Evolutionary conservation across 2,113 vertebrate genomes (phyloP).

Genomic region (Acanthisitta chloris): DNA sequence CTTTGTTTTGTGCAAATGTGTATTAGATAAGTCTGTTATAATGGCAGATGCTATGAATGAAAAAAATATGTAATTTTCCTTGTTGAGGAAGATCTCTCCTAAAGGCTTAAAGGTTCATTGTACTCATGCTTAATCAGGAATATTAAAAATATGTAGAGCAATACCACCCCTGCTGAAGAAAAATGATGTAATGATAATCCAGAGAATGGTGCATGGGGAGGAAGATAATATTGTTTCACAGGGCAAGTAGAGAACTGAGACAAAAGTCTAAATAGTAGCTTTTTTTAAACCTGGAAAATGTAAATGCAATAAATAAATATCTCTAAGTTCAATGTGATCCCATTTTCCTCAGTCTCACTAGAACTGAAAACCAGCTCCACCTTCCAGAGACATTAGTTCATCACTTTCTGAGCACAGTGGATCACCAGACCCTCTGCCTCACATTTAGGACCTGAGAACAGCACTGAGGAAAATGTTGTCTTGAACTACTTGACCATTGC

Average conservation of each 20-base stretch:
- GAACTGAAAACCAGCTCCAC: neutral
- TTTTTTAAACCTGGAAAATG: neutral
- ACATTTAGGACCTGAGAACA: neutral
- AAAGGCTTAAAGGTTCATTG: neutral
- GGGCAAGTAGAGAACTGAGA: neutral
- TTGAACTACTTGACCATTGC: neutral
- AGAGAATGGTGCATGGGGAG: accelerated
- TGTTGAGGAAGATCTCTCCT: neutral
- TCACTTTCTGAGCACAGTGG: neutral
- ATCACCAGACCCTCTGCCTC: neutral
- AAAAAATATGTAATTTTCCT: neutral
- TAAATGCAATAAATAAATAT: neutral
- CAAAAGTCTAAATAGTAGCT: neutral
- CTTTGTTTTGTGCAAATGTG: neutral
- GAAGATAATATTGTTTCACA: neutral
- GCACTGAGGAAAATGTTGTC: neutral
- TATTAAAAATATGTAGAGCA: neutral
- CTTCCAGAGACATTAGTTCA: neutral
- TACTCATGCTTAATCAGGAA: neutral
- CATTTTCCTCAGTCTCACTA: neutral
- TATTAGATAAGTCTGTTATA: neutral
- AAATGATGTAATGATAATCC: neutral
- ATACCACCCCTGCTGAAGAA: neutral
- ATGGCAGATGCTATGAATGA: neutral
- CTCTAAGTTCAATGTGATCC: neutral